Percentiles rank a stretch among this genome's conserved stretches.
These are phyloP conservation scores for Microcebus griseorufus DNA, from an alignment of 2,113 vertebrate genomes.

Conservation along the genomic window DNA sequence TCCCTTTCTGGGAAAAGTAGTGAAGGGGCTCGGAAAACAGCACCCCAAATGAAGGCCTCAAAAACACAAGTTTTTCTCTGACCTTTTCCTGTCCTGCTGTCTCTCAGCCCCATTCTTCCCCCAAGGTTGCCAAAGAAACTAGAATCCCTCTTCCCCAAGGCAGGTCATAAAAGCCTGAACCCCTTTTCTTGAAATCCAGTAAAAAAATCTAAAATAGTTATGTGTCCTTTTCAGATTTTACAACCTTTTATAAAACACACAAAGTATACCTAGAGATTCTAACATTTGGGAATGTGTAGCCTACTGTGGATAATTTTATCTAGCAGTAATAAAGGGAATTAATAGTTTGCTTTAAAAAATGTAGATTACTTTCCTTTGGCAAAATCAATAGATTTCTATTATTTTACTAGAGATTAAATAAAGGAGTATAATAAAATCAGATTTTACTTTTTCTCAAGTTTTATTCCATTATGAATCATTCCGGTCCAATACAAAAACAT, in stretches of 20 bases:
- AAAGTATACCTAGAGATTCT: not conserved
- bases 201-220: not conserved
- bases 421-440: not conserved
- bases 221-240: not conserved
- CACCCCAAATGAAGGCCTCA: no score
- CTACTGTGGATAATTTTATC: not conserved
- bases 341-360: not conserved
- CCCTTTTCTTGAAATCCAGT: no score
- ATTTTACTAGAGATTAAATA: constrained; percentile 5
- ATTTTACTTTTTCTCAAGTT: not conserved
- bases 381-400: not conserved
- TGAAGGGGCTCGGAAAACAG: no score
- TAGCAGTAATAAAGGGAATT: not conserved
- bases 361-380: not conserved
- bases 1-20: not conserved
- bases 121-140: no score
- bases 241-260: not conserved
- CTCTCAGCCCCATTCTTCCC: no score
- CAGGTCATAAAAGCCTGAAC: no score
- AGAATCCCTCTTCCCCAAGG: no score
- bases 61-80: no score
- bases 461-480: constrained; percentile 12
- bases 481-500: not conserved
- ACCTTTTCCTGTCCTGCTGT: no score
- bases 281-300: not conserved